A percentile compares a stretch with the other conserved stretches of the same genome.
These are phyloP conservation scores for Catagonus wagneri DNA, from an alignment of 2,113 vertebrate species.

Conservation along the genomic window DNA sequence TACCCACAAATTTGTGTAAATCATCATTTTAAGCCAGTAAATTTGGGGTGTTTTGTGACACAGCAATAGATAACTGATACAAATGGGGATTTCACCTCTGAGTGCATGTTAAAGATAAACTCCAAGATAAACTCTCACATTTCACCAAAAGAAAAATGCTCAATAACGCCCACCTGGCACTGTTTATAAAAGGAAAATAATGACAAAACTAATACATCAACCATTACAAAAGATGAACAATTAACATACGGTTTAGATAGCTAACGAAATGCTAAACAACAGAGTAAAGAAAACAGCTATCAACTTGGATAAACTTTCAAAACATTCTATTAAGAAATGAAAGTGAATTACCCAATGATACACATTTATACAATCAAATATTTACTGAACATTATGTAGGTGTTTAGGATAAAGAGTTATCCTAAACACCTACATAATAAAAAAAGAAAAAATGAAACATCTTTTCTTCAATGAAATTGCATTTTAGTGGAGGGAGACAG, in stretches of 20 bases:
- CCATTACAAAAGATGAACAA: neutral
- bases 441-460: neutral
- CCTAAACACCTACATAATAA: too few species aligned
- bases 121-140: conserved; percentile 16
- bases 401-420: neutral
- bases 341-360: neutral
- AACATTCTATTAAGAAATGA: conserved; percentile 21
- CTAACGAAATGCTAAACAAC: neutral
- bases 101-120: neutral
- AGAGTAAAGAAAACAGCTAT: conserved; percentile 1
- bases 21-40: conserved; percentile 17
- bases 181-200: conserved; percentile 33
- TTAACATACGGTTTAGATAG: neutral
- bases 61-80: neutral
- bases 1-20: neutral
- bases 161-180: neutral
- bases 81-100: neutral
- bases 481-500: neutral
- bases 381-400: neutral
- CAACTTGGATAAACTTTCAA: conserved; percentile 14
- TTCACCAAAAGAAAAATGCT: neutral
- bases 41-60: neutral
- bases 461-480: neutral
- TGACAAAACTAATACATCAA: neutral
- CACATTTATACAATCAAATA: neutral